Conservation (phyloP, 2,113 vertebrate genomes). For the Pantherophis guttatus region DNA sequence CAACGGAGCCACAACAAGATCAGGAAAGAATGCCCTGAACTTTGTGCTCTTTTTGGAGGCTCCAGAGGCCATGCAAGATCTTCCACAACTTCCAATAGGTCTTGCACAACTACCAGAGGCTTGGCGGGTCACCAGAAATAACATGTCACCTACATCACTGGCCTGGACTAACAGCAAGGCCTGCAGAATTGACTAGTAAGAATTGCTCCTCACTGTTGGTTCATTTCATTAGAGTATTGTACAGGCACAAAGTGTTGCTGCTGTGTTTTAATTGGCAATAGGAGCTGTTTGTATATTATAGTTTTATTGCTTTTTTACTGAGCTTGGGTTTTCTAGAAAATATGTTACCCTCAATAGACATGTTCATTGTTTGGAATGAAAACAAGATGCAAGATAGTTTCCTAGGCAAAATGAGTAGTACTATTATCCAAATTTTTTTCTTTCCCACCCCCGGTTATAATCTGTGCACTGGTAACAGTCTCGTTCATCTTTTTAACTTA, state of each 20-base stretch:
- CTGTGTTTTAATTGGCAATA: slow-evolving; percentile 61
- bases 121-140: neutral
- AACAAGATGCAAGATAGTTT: slow-evolving; percentile 45
- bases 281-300: slow-evolving; percentile 51
- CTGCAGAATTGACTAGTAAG: slow-evolving; percentile 47
- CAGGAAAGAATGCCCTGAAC: neutral
- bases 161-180: slow-evolving; percentile 51
- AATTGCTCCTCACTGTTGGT: slow-evolving; percentile 30
- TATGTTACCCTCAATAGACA: slow-evolving; percentile 31
- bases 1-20: neutral
- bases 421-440: slow-evolving; percentile 34
- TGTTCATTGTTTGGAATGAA: slow-evolving; percentile 23
- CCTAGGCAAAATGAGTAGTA: slow-evolving; percentile 33
- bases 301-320: slow-evolving; percentile 40
- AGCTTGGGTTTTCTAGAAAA: slow-evolving; percentile 19
- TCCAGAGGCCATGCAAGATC: neutral
- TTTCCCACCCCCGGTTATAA: neutral
- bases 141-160: neutral
- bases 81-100: neutral
- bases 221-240: slow-evolving; percentile 57
- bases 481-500: slow-evolving; percentile 16
- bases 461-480: slow-evolving; percentile 15
- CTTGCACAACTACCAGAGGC: neutral
- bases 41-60: neutral
- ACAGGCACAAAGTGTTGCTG: slow-evolving; percentile 46